Evolutionary conservation across 2,797 vertebrate genomes (phyloP).

Genomic region (Varecia variegata): DNA sequence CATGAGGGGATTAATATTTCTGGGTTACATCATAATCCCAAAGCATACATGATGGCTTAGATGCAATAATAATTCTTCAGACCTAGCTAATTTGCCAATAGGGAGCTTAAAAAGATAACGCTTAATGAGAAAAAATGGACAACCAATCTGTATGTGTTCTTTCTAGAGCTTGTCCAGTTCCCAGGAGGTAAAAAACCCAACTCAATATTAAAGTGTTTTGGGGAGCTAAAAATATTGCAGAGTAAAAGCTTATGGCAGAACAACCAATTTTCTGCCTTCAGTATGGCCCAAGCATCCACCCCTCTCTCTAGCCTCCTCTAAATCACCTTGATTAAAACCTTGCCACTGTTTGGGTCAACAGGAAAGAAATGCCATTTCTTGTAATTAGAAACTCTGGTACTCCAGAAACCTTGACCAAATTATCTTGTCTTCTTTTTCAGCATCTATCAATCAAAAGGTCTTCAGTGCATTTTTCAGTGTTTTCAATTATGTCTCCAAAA

Average conservation of each 20-base stretch:
- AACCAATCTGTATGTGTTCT: constrained; percentile 30
- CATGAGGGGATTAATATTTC: constrained; percentile 41
- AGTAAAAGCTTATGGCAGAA: constrained; percentile 32
- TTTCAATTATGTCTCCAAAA: constrained; percentile 45
- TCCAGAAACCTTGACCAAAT: constrained; percentile 31
- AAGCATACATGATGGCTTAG: constrained; percentile 4
- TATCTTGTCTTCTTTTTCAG: background rate
- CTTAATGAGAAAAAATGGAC: constrained; percentile 67
- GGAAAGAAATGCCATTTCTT: constrained; percentile 24
- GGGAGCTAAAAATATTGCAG: background rate
- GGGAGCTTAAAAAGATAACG: constrained; percentile 57
- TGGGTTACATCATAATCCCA: constrained; percentile 45
- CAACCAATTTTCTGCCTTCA: background rate
- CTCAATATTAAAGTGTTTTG: constrained; percentile 34
- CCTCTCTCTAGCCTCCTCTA: background rate
- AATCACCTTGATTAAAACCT: background rate
- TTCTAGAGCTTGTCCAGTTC: constrained; percentile 43
- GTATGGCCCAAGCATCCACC: background rate
- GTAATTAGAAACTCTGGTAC: background rate
- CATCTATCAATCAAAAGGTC: background rate
- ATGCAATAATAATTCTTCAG: constrained; percentile 56
- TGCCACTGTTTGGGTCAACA: background rate
- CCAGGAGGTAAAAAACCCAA: constrained; percentile 15
- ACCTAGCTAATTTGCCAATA: constrained; percentile 66
- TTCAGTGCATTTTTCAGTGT: background rate